Base-by-base conservation (phyloP, 2,888 invertebrate genomes). In the Drosophila ustulata region DNA sequence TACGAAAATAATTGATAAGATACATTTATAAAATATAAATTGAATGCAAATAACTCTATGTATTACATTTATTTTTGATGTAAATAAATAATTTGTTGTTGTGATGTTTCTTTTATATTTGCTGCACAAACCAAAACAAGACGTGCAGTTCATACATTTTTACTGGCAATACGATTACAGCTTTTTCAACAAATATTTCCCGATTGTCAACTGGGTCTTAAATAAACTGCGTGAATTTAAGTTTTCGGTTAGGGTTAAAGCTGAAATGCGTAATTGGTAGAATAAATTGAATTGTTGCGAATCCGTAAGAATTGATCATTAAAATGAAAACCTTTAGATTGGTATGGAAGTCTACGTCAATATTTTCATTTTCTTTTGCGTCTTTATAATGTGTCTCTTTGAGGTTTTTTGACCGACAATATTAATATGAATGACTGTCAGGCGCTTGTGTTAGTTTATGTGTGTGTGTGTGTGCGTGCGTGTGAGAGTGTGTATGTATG, bases 391-490 rank as follows among this genome's bases (percentile, higher is more conserved):
- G 26, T 47, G 73, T 51, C 55, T 59, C 41, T 50, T 55, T 53
- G 46, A 43, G 46, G 39, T 68, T 66, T 68, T 82, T 75, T 85
- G 85, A 78, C 76, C 71, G 70, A 79, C 88, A 75, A 82, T 85
- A 85, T 85, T 88, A 85, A 82, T 82, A 82, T 87, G 85, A 82
- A 82, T 87, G 82, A 82, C 69, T 87, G 85, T 68, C 82, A 72
- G 70, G 83, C 45, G 47, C 39, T 56, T 65, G 53, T 80, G 59
- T 70, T 67, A 65, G 58, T 67, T 8, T 39, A 13, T 39, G 18
- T n/a, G 4, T 49, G 37, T 66, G 41, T 64, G 64, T 66, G n/a
- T 64, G 37, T 59, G 34, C n/a, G n/a, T 37, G 41, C 66, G 61
- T 18, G 18, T 18, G 18, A 18, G 18, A 18, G 18, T 18, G 18